Percentiles rank a stretch among this genome's conserved stretches.
These are phyloP conservation scores for Pelvicachromis taeniatus DNA, from an alignment of 2,113 vertebrate species.

Conservation along the genomic window DNA sequence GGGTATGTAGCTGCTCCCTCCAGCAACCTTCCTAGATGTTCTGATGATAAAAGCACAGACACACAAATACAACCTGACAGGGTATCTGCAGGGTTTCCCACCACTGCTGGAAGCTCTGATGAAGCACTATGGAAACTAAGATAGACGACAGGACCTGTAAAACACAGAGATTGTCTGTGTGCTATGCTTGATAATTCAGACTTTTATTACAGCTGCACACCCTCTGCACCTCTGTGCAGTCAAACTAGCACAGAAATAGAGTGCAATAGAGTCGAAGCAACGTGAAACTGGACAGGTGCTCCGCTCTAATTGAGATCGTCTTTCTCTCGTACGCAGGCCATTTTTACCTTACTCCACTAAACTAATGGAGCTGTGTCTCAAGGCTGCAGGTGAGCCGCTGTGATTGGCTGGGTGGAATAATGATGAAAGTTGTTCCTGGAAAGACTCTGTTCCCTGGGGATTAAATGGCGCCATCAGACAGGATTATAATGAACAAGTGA, in stretches of 20 bases:
- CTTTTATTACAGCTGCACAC: not conserved
- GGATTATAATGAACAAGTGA: not conserved
- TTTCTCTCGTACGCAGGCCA: not conserved
- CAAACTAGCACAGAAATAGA: not conserved
- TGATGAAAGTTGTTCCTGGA: not conserved
- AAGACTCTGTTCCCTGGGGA: not conserved
- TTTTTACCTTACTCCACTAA: not conserved
- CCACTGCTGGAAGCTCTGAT: not conserved
- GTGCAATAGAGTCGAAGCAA: not conserved
- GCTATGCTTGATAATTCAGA: not conserved
- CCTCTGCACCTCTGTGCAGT: not conserved
- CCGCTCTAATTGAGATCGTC: not conserved
- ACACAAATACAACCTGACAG: not conserved
- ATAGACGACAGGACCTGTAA: not conserved
- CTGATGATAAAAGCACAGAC: not conserved
- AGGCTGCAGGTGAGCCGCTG: slow-evolving; percentile 3
- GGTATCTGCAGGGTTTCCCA: not conserved
- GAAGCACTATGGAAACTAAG: not conserved
- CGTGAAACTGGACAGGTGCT: not conserved
- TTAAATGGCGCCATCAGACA: not conserved
- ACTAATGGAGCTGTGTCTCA: not conserved
- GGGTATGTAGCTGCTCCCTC: not conserved
- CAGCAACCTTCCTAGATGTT: not conserved
- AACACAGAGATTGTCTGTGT: not conserved
- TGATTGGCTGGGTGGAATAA: not conserved